Base-by-base conservation (phyloP, 2,797 vertebrate genomes). In the Neostethus bicornis region DNA sequence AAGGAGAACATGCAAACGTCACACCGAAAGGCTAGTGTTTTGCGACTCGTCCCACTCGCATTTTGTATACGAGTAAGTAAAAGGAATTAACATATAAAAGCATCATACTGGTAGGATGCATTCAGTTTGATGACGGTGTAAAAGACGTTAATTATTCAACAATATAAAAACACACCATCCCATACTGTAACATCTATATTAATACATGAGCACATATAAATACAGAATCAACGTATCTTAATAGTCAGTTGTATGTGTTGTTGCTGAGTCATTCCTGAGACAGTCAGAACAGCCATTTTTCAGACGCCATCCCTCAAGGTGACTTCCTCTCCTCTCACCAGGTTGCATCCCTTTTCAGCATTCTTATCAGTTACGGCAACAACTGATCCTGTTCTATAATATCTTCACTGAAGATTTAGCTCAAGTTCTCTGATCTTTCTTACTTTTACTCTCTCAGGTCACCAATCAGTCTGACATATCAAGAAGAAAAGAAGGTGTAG, bases 201-300 rank as follows among this genome's bases (percentile, higher is more conserved):
- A n/a, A n/a, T 17, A 37, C 35, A 38, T n/a, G 17, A 28, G 7
- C 24, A 28, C 31, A 37, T 7, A 26, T 1, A 53, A 5, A 20
- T 2, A 20, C 14, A 67, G 16, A 4, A 66, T n/a, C 48, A 49
- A 60, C 64, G 31, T 66, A 64, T 84, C 29, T 51, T 44, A 67
- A 56, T 61, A 23, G 52, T 41, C 60, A 38, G 46, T 54, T 17
- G 51, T 80, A 85, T 75, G 44, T 63, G 53, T 73, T 77, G 53
- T 47, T 77, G 88, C 88, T 89, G 86, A 90, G 79, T 90, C 89
- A 90, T 81, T 13, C 50, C 21, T 66, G 34, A 68, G 55, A 44
- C 57, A 81, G 81, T 81, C 74, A 83, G 72, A 56, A 76, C 73
- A 74, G 76, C 78, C 77, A 72, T 84, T 80, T 83, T 79, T 75